Conservation (phyloP, 2,113 vertebrate species). For the Silurus meridionalis region DNA sequence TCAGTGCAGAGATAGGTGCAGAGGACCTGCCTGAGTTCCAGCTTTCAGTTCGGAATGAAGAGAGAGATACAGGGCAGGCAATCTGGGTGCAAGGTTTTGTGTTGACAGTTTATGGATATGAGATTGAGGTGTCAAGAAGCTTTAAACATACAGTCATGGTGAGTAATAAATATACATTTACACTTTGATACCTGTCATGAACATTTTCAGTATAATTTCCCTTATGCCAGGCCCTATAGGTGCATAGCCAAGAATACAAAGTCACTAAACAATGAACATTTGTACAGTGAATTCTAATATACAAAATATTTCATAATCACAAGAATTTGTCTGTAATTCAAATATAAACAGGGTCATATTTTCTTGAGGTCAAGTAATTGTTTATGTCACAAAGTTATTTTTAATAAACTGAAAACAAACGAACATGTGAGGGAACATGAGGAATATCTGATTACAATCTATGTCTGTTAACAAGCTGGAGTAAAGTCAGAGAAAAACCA, state of each 20-base stretch:
- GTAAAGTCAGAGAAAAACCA: conserved; percentile 64
- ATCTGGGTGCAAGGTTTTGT: conserved; percentile 92
- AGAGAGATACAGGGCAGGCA: conserved; percentile 89
- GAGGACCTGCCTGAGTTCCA: conserved; percentile 76
- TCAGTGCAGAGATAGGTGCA: conserved; percentile 36
- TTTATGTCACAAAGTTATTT: conserved; percentile 64
- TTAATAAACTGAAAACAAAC: conserved; percentile 67
- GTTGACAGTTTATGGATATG: conserved; percentile 85
- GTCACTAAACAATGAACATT: not conserved
- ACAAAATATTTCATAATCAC: conserved; percentile 38
- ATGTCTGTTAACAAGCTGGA: conserved; percentile 72
- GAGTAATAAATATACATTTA: conserved; percentile 62
- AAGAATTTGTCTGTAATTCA: conserved; percentile 40
- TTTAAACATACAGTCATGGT: conserved; percentile 94
- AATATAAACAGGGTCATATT: conserved; percentile 22
- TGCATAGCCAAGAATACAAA: conserved; percentile 13
- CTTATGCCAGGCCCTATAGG: conserved; percentile 14
- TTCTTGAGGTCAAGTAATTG: conserved; percentile 61
- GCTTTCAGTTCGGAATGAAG: conserved; percentile 83
- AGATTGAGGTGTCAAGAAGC: conserved; percentile 86
- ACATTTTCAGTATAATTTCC: not conserved
- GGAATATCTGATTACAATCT: conserved; percentile 71
- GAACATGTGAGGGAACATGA: conserved; percentile 66
- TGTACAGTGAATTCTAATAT: not conserved
- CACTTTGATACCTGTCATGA: not conserved